A percentile compares a stretch with the other conserved stretches of the same genome.
Conservation (phyloP, 2,113 vertebrate genomes). For the Lathamus discolor region DNA sequence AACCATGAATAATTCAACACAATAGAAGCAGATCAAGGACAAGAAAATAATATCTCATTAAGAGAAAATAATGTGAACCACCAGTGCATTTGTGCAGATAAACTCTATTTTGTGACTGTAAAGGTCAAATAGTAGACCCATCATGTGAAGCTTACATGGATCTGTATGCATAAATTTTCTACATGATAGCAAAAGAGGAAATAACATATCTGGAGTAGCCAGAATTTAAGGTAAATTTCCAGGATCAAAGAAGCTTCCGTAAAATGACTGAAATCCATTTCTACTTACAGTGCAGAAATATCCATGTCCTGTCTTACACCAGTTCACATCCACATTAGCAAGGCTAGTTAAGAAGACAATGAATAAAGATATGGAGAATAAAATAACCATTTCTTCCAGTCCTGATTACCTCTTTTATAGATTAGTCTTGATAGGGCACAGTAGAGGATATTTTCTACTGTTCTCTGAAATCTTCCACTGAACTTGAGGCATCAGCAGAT, state of each 20-base stretch:
- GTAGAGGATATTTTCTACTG: not conserved
- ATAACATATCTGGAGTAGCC: not conserved
- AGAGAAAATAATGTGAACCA: not conserved
- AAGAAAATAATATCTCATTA: not conserved
- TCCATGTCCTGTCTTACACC: not conserved
- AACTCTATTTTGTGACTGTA: not conserved
- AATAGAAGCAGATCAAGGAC: not conserved
- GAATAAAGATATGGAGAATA: not conserved
- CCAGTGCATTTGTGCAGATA: not conserved
- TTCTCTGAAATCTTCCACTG: not conserved
- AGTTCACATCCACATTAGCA: not conserved
- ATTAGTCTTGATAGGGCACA: not conserved
- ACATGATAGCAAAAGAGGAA: not conserved
- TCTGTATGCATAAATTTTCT: not conserved
- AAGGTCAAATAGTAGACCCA: not conserved
- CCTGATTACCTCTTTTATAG: not conserved
- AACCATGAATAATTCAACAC: not conserved
- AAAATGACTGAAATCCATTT: not conserved
- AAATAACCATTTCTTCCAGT: not conserved
- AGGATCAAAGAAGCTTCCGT: not conserved
- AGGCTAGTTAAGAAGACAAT: not conserved
- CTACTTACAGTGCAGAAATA: not conserved
- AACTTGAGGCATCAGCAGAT: not conserved
- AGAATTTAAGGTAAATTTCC: not conserved
- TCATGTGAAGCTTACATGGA: not conserved